These are phyloP conservation scores for Cyprinodon diabolis DNA, from an alignment of 2,797 vertebrate genomes.

Conservation along the genomic window DNA sequence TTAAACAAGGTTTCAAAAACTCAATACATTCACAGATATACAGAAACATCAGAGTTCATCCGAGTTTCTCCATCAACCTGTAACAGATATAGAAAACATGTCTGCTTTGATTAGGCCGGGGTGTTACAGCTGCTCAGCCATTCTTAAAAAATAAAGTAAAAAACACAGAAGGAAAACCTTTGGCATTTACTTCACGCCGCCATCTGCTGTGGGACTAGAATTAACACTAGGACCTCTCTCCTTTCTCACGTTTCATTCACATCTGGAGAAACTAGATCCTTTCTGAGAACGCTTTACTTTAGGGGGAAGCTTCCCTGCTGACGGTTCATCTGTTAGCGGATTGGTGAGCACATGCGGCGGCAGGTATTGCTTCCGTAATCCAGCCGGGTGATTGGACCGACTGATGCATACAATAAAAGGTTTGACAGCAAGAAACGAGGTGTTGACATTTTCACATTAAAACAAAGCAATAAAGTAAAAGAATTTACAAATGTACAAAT, in stretches of 20 bases:
- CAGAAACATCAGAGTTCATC: not conserved
- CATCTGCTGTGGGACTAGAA: slow-evolving; percentile 9
- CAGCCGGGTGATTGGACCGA: not conserved
- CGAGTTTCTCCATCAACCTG: slow-evolving; percentile 15
- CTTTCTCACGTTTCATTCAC: slow-evolving; percentile 18
- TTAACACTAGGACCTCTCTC: slow-evolving; percentile 8
- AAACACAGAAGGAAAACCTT: slow-evolving; percentile 46
- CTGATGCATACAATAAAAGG: not conserved
- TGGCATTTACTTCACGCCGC: slow-evolving; percentile 67
- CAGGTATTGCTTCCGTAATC: slow-evolving; percentile 1
- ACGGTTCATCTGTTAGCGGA: not conserved
- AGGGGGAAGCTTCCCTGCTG: not conserved
- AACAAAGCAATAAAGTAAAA: not conserved
- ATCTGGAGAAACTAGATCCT: not conserved
- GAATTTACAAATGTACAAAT: slow-evolving; percentile 38
- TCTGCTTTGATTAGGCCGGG: slow-evolving; percentile 2
- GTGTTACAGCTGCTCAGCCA: slow-evolving; percentile 9
- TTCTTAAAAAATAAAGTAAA: not conserved
- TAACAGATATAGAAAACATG: slow-evolving; percentile 15
- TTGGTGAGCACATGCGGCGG: not conserved
- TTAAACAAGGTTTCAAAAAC: slow-evolving; percentile 47
- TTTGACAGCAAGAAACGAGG: not conserved
- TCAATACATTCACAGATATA: slow-evolving; percentile 61
- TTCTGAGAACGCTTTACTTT: slow-evolving; percentile 2
- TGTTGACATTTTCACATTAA: not conserved